Evolutionary conservation across 2,888 invertebrate species (phyloP), one percentile per base, ranked within the genome.

Genomic region (Machimus rusticus): DNA sequence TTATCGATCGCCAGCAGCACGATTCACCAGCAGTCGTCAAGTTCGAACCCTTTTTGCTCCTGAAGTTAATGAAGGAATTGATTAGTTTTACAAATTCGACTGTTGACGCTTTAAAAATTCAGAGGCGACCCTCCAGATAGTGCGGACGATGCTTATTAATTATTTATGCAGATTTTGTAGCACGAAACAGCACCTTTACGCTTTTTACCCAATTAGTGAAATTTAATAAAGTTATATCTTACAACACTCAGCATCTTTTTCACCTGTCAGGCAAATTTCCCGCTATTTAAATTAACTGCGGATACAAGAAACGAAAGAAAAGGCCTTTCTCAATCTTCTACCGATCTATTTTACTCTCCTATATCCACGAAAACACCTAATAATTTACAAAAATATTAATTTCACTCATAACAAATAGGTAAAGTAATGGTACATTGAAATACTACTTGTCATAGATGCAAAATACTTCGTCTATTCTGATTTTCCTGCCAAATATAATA

Each of bases 1-100:
- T 81, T 81, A 81, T 81, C 81, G 81, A 81, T 81, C 81, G 81
- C 51, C 43, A 81, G 51, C 46, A 55, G 81, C 55, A 81, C 81
- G 81, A 51, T 55, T 81, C 81, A n/a, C 46, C 34, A 34, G 51
- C 39, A 51, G 81, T 55, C 81, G 28, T 55, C 81, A 55, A 51
- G 37, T 81, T 55, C n/a, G 43, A 28, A 28, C 28, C 55, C 23
- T 81, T 81, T 81, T 78, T 23, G 46, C 46, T 46, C 39, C n/a
- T 78, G 14, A 6, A 14, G 43, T 81, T 55, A 81, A 81, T 55
- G 55, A 23, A 55, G 81, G 55, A 81, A 51, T 81, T 81, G 81
- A 81, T 51, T 81, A 81, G 51, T 81, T 81, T 81, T 81, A 81
- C 51, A 28, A 81, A 51, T 81, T 81, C 51, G 81, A 81, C 51